Base-by-base conservation (phyloP, 2,797 vertebrate species). In the Coregonus ussuriensis region DNA sequence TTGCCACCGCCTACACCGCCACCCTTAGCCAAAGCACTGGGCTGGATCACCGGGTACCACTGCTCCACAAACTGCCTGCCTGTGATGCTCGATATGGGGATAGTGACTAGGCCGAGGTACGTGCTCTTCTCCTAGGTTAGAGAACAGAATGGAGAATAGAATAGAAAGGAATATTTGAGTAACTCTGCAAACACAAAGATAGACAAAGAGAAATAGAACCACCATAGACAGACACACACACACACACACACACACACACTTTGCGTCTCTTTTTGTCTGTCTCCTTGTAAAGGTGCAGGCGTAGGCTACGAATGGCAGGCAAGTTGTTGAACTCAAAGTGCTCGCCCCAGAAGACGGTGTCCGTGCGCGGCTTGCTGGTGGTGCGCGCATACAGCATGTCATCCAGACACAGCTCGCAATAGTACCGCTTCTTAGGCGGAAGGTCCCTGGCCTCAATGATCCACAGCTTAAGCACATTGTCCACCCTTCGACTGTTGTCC, bases 271-370 rank as follows among this genome's bases (percentile, higher is more conserved):
- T 99, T 89, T 99, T 99, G 86, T 98, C 97, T 0, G 97, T 98
- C 91, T 99, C 97, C 91, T 98, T 98, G 91, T 98, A 99, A 78
- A 99, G 96, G 89, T 99, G 97, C 75, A 99, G 92, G 47, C 97
- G 95, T 85, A 99, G 95, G 93, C 96, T 97, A 74, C 97, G 95
- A 72, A 98, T 97, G 53, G 97, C 95, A 0, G 97, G 97, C 81
- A 99, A 92, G 91, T 98, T 98, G 94, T 98, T 98, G 85, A 99
- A 99, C 88, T 99, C 97, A 3, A 99, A 99, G 86, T 99, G 97
- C 89, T 99, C 97, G 0, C 97, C 97, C 97, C 97, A 99, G 92
- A 99, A 99, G 84, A 98, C 97, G 0, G 96, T 98, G 94, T 99
- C 97, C 0, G 96, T 96, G 69, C 97, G 96, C 7, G 96, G 94